Evolutionary conservation across 2,888 invertebrate species (phyloP).

Genomic region (Lasioglossum oenotherae): DNA sequence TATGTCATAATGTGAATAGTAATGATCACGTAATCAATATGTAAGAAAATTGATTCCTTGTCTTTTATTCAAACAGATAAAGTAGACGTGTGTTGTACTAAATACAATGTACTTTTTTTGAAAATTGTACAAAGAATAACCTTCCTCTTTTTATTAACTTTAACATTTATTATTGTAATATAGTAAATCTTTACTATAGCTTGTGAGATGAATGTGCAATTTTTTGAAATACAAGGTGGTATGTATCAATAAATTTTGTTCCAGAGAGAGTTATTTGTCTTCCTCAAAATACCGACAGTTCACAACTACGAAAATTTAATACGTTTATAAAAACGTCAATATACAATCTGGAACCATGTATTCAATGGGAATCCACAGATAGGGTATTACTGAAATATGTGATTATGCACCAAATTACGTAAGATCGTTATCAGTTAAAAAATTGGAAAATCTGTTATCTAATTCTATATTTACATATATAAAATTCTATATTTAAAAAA

Average conservation of each 20-base stretch:
- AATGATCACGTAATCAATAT: background rate
- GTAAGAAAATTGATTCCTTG: background rate
- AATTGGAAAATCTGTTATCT: no score
- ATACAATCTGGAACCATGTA: conserved; percentile 25
- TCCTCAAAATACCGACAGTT: background rate
- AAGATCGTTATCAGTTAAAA: no score
- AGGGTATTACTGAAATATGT: background rate
- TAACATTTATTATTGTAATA: background rate
- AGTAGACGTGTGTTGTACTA: background rate
- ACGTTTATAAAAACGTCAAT: conserved; percentile 24
- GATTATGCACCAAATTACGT: background rate
- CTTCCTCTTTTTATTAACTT: background rate
- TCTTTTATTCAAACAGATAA: background rate
- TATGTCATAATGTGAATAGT: background rate
- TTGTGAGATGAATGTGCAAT: no score
- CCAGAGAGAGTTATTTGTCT: conserved; percentile 4
- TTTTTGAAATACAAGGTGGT: background rate
- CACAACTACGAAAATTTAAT: conserved; percentile 12
- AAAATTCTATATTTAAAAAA: no score
- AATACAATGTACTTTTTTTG: background rate
- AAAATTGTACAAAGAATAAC: background rate
- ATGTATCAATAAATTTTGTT: conserved; percentile 9
- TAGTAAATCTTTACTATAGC: background rate
- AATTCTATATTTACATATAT: no score
- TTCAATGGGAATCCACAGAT: conserved; percentile 20